phyloP scores from a whole-genome alignment of 2,888 invertebrate species.

The Tipula vernalis region DNA sequence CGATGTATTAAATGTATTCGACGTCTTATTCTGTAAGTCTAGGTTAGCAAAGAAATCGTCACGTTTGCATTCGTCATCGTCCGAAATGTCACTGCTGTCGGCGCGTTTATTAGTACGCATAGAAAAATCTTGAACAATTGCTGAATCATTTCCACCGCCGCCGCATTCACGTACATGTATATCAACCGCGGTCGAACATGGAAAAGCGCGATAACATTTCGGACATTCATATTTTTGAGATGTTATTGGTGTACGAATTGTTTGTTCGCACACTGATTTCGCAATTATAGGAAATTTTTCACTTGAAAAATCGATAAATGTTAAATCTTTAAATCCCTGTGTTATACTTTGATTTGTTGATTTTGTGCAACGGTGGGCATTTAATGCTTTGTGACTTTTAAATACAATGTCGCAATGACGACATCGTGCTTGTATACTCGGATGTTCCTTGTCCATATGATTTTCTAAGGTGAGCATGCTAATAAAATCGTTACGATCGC shows the following conservation, averaged over 20 bases:
- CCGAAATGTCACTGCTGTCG: slow-evolving; percentile 32
- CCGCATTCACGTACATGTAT: slow-evolving; percentile 48
- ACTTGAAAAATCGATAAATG: slow-evolving; percentile 67
- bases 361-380: slow-evolving; percentile 52
- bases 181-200: slow-evolving; percentile 52
- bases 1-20: slow-evolving; percentile 36
- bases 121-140: slow-evolving; percentile 19
- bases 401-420: slow-evolving; percentile 60
- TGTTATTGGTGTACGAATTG: slow-evolving; percentile 42
- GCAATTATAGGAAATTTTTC: slow-evolving; percentile 70
- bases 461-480: slow-evolving; percentile 45
- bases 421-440: slow-evolving; percentile 55
- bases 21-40: slow-evolving; percentile 58
- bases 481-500: slow-evolving; percentile 47
- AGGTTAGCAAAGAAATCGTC: slow-evolving; percentile 73
- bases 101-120: slow-evolving; percentile 17
- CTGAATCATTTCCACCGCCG: slow-evolving; percentile 13
- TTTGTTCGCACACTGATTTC: slow-evolving; percentile 56
- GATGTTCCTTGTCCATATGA: slow-evolving; percentile 54
- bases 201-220: slow-evolving; percentile 58
- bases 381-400: slow-evolving; percentile 57
- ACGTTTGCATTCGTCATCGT: slow-evolving; percentile 49
- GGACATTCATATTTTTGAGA: slow-evolving; percentile 55
- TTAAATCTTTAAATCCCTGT: slow-evolving; percentile 55
- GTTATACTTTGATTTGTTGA: slow-evolving; percentile 22